Evolutionary conservation across 2,797 vertebrate genomes (phyloP).

Genomic region (Valencia hispanica): DNA sequence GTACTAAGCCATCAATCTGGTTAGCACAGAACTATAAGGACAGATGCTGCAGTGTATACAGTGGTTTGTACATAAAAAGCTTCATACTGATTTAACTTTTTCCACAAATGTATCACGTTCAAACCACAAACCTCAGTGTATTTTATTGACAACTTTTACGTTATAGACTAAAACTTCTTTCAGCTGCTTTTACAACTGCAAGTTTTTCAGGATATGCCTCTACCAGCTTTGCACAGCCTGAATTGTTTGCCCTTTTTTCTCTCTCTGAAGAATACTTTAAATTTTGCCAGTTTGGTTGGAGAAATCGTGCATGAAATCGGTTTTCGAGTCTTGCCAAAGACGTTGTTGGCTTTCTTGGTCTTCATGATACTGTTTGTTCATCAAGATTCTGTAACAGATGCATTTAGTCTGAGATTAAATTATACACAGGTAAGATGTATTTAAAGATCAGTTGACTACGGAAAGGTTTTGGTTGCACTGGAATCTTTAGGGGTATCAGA

Average conservation of each 20-base stretch:
- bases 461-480: neutral
- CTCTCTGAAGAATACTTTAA: neutral
- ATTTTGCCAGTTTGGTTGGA: neutral
- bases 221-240: neutral
- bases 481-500: neutral
- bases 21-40: constrained; percentile 1
- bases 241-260: neutral
- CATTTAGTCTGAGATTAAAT: neutral
- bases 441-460: neutral
- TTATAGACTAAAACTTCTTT: no score
- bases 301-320: neutral
- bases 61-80: neutral
- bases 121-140: no score
- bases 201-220: neutral
- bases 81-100: no score
- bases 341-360: neutral
- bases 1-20: neutral
- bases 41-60: neutral
- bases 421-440: neutral
- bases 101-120: no score
- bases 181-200: neutral
- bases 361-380: neutral
- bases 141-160: neutral
- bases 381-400: neutral
- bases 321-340: neutral